Conservation (phyloP, 2,888 invertebrate genomes). For the Belgica antarctica region DNA sequence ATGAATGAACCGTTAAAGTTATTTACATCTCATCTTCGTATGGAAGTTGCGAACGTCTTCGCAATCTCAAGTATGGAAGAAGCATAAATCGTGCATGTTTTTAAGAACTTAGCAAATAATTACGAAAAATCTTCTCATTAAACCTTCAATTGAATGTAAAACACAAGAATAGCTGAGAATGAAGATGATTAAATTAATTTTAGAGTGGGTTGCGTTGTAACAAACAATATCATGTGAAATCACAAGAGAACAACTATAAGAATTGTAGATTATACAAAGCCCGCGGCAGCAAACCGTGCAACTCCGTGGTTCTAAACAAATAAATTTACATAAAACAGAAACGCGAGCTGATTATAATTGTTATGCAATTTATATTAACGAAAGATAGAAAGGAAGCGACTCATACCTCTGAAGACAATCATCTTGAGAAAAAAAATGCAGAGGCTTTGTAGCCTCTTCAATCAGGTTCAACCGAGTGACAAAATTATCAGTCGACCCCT, state of each 20-base stretch:
- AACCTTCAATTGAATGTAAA: too few relatives aligned
- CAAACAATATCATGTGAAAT: neutral
- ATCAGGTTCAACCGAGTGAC: too few relatives aligned
- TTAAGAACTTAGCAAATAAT: neutral
- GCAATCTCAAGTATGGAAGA: neutral
- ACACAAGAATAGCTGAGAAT: neutral
- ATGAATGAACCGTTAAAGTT: conserved; percentile 4
- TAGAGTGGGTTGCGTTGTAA: neutral
- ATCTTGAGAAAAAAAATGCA: too few relatives aligned
- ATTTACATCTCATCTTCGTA: neutral
- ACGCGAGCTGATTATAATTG: too few relatives aligned
- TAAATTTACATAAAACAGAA: too few relatives aligned
- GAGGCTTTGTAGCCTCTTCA: too few relatives aligned
- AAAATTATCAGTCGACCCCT: too few relatives aligned
- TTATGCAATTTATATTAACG: too few relatives aligned
- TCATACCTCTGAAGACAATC: too few relatives aligned
- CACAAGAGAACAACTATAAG: too few relatives aligned
- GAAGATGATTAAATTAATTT: conserved; percentile 11
- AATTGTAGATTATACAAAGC: too few relatives aligned
- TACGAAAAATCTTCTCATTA: neutral
- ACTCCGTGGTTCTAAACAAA: neutral
- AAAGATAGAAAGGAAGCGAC: too few relatives aligned
- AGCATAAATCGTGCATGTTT: conserved; percentile 11
- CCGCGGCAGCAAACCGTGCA: neutral
- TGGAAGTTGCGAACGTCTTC: neutral